Base-by-base conservation (phyloP, 1,140 invertebrate genomes). In the Drosophila ohnishii region DNA sequence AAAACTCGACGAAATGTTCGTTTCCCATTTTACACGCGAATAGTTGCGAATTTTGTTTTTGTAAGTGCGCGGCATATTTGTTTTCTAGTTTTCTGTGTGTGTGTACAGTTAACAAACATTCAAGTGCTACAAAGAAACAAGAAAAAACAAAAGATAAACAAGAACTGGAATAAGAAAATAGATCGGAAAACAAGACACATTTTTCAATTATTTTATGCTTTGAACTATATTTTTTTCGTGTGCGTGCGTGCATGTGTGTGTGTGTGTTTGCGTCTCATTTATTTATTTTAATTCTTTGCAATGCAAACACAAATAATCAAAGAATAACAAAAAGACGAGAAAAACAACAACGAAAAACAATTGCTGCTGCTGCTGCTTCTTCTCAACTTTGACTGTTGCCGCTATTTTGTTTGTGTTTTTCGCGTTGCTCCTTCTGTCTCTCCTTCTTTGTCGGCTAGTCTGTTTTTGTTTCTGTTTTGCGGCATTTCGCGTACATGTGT, bases 151-250 rank as follows among this genome's bases (percentile, higher is more conserved):
- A 67, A 51, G 22, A 64, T 32, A 57, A 34, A 19, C 50, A 70
- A 44, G 44, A 60, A 44, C 19, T 14, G 45, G 30, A 22, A 35
- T 34, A 44, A 14, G 28, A 59, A 32, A 64, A n/a, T 25, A 59
- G 34, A 59, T 16, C 22, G 34, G 13, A 34, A 64, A 60, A 42
- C 25, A 40, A 58, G 58, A 61, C 55, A 59, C 50, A 25, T 55
- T 50, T 71, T 72, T 39, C 32, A 60, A 62, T 67, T 76, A 76
- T 67, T 76, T 75, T 75, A 67, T 75, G 72, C 55, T 74, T 74
- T 75, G 13, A 55, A 55, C 34, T 25, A 39, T 22, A 35, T n/a
- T 64, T 45, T 51, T 63, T 64, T 50, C 14, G 28, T 67, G 51
- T 16, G 40, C 16, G 62, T 69, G 40, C 9, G 35, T 32, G 7